These are phyloP conservation scores for Corythucha ciliata DNA, from an alignment of 2,888 invertebrate species.

Conservation along the genomic window DNA sequence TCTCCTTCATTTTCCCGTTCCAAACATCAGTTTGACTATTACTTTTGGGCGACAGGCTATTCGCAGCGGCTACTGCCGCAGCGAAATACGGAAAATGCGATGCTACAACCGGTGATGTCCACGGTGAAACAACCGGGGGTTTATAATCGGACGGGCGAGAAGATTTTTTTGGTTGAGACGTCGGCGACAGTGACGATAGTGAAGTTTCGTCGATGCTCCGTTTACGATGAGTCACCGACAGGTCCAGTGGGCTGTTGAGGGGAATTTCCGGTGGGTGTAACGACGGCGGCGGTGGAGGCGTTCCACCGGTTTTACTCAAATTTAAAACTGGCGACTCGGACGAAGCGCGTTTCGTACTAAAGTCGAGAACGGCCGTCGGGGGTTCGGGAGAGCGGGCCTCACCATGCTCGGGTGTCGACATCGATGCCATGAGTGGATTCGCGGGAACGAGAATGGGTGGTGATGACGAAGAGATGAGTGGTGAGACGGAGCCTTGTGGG, in stretches of 20 bases:
- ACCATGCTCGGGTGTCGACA: slow-evolving; percentile 45
- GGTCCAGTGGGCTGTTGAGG: slow-evolving; percentile 62
- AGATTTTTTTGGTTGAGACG: slow-evolving; percentile 35
- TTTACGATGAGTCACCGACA: slow-evolving; percentile 67
- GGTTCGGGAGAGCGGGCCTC: slow-evolving; percentile 49
- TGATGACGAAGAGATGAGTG: slow-evolving; percentile 60
- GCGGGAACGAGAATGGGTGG: slow-evolving; percentile 42
- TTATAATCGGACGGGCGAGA: slow-evolving; percentile 55
- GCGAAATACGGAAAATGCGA: slow-evolving; percentile 73
- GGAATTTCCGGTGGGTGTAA: slow-evolving; percentile 48
- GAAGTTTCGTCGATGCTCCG: slow-evolving; percentile 53
- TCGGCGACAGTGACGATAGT: slow-evolving; percentile 32
- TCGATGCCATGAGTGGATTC: slow-evolving; percentile 29
- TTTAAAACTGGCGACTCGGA: slow-evolving; percentile 55
- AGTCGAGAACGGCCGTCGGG: slow-evolving; percentile 60
- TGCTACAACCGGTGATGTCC: slow-evolving; percentile 66
- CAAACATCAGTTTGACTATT: slow-evolving; percentile 46
- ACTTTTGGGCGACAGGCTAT: slow-evolving; percentile 58
- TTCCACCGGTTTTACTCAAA: slow-evolving; percentile 47
- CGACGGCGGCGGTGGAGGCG: slow-evolving; percentile 46
- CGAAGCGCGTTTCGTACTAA: slow-evolving; percentile 58
- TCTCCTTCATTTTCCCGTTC: slow-evolving; percentile 69
- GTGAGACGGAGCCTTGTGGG: slow-evolving; percentile 53
- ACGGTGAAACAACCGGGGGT: slow-evolving; percentile 60
- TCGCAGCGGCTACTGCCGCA: slow-evolving; percentile 55